Percentiles rank a stretch among this genome's conserved stretches.
Conservation (phyloP, 1,140 invertebrate species). For the Lordiphosa mommai region DNA sequence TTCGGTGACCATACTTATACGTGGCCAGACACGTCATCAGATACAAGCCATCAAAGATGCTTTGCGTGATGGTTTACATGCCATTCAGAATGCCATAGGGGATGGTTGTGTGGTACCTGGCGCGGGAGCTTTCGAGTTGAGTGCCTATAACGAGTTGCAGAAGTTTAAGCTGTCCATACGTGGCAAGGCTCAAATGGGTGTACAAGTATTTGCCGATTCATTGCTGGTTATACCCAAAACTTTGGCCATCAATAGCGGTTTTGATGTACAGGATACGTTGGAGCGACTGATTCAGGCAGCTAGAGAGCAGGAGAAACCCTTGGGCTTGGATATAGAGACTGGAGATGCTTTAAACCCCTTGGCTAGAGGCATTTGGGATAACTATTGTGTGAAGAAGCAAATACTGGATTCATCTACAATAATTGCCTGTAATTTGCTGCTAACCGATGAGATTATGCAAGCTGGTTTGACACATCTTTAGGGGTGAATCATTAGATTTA, state of each 20-base stretch:
- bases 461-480: slow-evolving; percentile 98
- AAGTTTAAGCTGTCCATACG: slow-evolving; percentile 94
- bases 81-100: slow-evolving; percentile 98
- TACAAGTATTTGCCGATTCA: slow-evolving; percentile 98
- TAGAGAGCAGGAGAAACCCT: too few relatives aligned
- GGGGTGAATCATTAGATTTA: too few relatives aligned
- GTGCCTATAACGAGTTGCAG: slow-evolving; percentile 90
- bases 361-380: slow-evolving; percentile 95
- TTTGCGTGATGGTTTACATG: slow-evolving; percentile 95
- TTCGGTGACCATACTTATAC: slow-evolving; percentile 97
- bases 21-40: slow-evolving; percentile 97
- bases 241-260: slow-evolving; percentile 95
- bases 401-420: slow-evolving; percentile 98
- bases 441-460: slow-evolving; percentile 99
- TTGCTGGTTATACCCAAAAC: slow-evolving; percentile 97
- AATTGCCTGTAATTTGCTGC: slow-evolving; percentile 97
- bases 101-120: slow-evolving; percentile 95
- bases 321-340: slow-evolving; percentile 93
- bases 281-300: slow-evolving; percentile 84
- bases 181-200: slow-evolving; percentile 93
- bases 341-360: slow-evolving; percentile 92
- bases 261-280: slow-evolving; percentile 96
- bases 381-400: slow-evolving; percentile 98
- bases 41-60: slow-evolving; percentile 97
- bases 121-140: slow-evolving; percentile 98